Evolutionary conservation across 1,140 invertebrate species (phyloP), one percentile per base, ranked within the genome.

Genomic region (Nasonia vitripennis): DNA sequence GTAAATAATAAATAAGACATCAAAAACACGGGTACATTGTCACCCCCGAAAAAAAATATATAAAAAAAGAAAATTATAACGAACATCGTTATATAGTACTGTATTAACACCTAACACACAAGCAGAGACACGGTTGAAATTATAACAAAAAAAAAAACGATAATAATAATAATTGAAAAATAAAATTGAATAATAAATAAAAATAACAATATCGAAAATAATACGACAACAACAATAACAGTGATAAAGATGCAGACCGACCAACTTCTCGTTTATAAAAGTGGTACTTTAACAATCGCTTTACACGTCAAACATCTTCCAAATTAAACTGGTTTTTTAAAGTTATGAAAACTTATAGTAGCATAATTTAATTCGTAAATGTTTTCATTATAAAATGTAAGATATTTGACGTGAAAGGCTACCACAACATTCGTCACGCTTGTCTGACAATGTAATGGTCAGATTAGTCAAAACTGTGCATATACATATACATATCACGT

Each of bases 181-280:
- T 55, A 0, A 23, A 68, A 80, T 81, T 5, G n/a, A 71, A 20
- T 77, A 10, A 77, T 45, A 45, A 77, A 2, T 17, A 84, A 84
- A 77, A 78, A 71, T 23, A 2, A 48, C n/a, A 67, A 67, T 62
- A 77, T 41, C 1, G 4, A 71, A 62, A 82, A 71, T 82, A 82
- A 27, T 82, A 86, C 82, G 45, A 86, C 55, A 62, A 62, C 55
- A n/a, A 62, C 55, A 62, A 62, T 51, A 51, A 51, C 48, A 51
- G 20, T 62, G 82, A 62, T 31, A 27, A 34, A 62, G 27, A 62
- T 78, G 41, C 89, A 91, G 90, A 91, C 88, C 90, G 92, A 91
- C 89, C 91, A 92, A 92, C 89, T 90, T 91, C 85, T 91, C 88
- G 88, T 88, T 91, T 89, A 88, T 90, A 89, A 89, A 90, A 74